Conservation (phyloP, 2,113 vertebrate genomes). For the Mesembrinibis cayennensis region DNA sequence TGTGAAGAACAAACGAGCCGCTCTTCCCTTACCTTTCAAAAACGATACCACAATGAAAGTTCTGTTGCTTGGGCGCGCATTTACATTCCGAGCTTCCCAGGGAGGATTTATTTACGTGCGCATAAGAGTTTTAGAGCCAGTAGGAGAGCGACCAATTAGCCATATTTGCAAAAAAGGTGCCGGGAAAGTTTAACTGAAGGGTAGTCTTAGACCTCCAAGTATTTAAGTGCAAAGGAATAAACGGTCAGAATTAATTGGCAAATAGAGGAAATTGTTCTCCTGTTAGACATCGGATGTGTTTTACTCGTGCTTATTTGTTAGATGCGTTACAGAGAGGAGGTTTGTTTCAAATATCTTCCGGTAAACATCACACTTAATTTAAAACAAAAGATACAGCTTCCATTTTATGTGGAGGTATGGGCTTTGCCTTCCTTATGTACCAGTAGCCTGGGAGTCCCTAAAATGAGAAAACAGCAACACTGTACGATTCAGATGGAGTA, state of each 20-base stretch:
- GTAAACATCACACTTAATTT: slow-evolving; percentile 50
- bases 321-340: background rate
- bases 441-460: slow-evolving; percentile 15
- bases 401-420: slow-evolving; percentile 61
- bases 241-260: background rate
- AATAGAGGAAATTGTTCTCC: slow-evolving; percentile 10
- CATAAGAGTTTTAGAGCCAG: slow-evolving; percentile 23
- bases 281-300: background rate
- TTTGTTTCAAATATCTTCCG: slow-evolving; percentile 36
- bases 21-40: slow-evolving; percentile 51
- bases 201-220: background rate
- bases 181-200: slow-evolving; percentile 39
- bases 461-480: slow-evolving; percentile 14
- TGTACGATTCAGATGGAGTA: slow-evolving; percentile 34
- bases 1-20: slow-evolving; percentile 9
- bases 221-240: background rate
- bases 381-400: slow-evolving; percentile 60
- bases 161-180: slow-evolving; percentile 32
- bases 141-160: slow-evolving; percentile 26
- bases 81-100: background rate
- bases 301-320: background rate
- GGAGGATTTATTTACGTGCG: slow-evolving; percentile 39
- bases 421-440: background rate
- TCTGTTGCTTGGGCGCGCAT: slow-evolving; percentile 6
- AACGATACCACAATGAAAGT: slow-evolving; percentile 61